Conservation (phyloP, 92 coral and sea anemone species). For the Porites cylindrica region DNA sequence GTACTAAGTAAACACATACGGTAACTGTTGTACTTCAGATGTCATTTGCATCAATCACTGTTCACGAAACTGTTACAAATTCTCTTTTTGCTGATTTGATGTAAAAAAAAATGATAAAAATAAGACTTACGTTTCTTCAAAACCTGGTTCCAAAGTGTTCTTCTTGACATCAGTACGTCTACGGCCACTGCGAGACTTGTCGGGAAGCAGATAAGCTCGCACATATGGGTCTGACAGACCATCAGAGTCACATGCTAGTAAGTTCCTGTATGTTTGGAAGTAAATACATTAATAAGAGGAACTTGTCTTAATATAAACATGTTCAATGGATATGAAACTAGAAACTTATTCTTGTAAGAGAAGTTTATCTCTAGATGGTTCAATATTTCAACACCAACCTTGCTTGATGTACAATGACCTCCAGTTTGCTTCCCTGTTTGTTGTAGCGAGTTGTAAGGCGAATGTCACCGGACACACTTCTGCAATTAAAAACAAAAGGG, state of each 20-base stretch:
- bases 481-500: conserved; percentile 25
- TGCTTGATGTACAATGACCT: conserved; percentile 83
- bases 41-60: too few relatives aligned
- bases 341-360: background rate
- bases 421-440: conserved; percentile 83
- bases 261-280: conserved; percentile 59
- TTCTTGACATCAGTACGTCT: conserved; percentile 92
- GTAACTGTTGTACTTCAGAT: too few relatives aligned
- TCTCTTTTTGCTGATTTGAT: too few relatives aligned
- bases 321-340: background rate
- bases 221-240: conserved; percentile 98
- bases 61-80: too few relatives aligned
- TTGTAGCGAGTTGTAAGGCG: conserved; percentile 85
- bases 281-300: background rate
- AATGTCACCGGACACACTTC: conserved; percentile 93
- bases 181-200: conserved; percentile 90
- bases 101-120: background rate
- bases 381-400: conserved; percentile 61
- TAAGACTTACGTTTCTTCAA: conserved; percentile 83
- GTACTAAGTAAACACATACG: too few relatives aligned
- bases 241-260: conserved; percentile 96
- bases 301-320: background rate
- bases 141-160: conserved; percentile 88
- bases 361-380: background rate
- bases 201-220: conserved; percentile 95